Conservation (phyloP, 2,113 vertebrate genomes). For the Salvelinus fontinalis region DNA sequence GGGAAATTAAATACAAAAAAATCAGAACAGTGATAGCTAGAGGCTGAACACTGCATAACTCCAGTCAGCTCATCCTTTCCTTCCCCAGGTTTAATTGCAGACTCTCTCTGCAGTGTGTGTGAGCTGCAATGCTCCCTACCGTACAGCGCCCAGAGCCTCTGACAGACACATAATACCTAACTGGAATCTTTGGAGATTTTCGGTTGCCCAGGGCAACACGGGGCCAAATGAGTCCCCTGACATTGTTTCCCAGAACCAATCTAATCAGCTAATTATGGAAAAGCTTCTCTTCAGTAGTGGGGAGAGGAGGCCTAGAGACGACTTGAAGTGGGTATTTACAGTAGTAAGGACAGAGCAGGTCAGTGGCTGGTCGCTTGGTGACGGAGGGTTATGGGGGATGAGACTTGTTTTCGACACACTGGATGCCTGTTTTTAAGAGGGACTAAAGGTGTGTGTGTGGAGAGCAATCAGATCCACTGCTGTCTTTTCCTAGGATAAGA, state of each 20-base stretch:
- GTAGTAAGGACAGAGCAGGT: background rate
- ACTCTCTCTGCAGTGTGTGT: conserved; percentile 8
- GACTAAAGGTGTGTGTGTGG: background rate
- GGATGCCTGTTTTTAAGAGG: conserved; percentile 16
- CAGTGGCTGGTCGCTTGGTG: background rate
- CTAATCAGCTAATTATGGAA: conserved; percentile 58
- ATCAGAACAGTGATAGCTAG: too few species aligned
- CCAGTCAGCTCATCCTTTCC: too few species aligned
- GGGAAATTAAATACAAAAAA: too few species aligned
- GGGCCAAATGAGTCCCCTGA: conserved; percentile 45
- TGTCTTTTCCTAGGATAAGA: background rate
- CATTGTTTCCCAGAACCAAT: conserved; percentile 33
- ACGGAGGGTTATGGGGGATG: conserved; percentile 18
- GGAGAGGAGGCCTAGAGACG: conserved; percentile 34
- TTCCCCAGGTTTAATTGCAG: background rate
- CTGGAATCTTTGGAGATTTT: background rate
- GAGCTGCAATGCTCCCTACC: conserved; percentile 3
- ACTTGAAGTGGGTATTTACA: background rate
- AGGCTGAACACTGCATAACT: too few species aligned
- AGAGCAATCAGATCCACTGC: background rate
- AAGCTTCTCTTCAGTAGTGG: conserved; percentile 37
- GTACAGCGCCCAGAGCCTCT: conserved; percentile 5
- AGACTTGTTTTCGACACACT: conserved; percentile 26
- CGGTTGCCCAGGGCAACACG: conserved; percentile 48
- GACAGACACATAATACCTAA: background rate